Base-by-base conservation (phyloP, 2,113 vertebrate species). In the Syngnathus floridae region DNA sequence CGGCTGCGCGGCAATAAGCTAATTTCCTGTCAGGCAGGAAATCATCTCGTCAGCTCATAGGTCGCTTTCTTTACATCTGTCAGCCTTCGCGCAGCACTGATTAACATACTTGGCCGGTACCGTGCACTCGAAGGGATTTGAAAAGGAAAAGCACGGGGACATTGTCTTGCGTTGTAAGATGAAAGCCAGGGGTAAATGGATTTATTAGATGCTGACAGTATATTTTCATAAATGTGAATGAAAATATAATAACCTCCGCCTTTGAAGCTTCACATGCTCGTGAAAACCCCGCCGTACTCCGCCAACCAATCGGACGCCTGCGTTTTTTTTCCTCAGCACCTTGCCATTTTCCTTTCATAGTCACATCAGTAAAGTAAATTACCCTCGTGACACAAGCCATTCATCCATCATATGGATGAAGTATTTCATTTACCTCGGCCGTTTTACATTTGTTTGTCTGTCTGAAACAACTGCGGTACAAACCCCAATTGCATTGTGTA, bases 21-120 rank as follows among this genome's bases (percentile, higher is more conserved):
- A 31, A 84, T 86, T 87, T 80, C 65, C 62, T 78, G 70, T 72
- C 70, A 73, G 51, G 58, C 73, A 49, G 64, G 54, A 60, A 74
- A 72, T 82, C 82, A 84, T 83, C 73, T 78, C 55, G 1, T 60
- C 60, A 70, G 64, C 62, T 19, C 65, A 5, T 10, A 6, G 61
- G 66, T 41, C 10, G 6, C 19, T 49, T 45, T 77, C 80, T 76
- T 74, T 83, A 69, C 72, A 71, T 76, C 49, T 62, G 51, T 67
- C 48, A 67, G 71, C 57, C 41, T 66, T 78, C 52, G 49, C 43
- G 45, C 62, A 63, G 57, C 67, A 36, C 60, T 71, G 66, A 73
- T 84, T 82, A 71, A 64, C 70, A 64, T 73, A 77, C 62, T 52
- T 46, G 66, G 64, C 41, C 43, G 17, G n/a, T 67, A 40, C 37